Percentiles rank a stretch among this genome's conserved stretches.
These are phyloP conservation scores for Thymelicus acteon DNA, from an alignment of 2,888 invertebrate species.

Conservation along the genomic window DNA sequence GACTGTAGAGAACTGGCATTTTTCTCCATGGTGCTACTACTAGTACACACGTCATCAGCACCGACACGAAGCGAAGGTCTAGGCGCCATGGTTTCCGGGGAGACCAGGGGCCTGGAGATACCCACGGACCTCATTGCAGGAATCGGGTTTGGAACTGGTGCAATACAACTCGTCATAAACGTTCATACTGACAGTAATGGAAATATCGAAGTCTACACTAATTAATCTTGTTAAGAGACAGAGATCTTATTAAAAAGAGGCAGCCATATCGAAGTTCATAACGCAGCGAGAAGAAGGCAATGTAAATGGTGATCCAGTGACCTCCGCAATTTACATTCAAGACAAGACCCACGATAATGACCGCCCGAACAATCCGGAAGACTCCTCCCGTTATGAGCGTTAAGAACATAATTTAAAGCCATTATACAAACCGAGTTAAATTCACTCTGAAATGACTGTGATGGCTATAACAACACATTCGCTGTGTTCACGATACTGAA, in stretches of 20 bases:
- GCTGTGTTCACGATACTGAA: not conserved
- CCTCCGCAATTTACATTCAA: conserved; percentile 34
- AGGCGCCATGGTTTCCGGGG: conserved; percentile 58
- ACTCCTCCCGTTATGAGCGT: conserved; percentile 30
- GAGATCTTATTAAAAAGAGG: not conserved
- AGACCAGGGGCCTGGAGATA: conserved; percentile 72
- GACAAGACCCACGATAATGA: conserved; percentile 36
- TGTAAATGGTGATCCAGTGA: conserved; percentile 35
- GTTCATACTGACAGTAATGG: conserved; percentile 75
- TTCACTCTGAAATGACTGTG: conserved; percentile 24
- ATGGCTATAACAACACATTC: conserved; percentile 17
- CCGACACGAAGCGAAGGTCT: conserved; percentile 54
- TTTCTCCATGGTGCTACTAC: conserved; percentile 50
- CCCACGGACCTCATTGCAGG: conserved; percentile 67
- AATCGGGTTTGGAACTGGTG: conserved; percentile 62
- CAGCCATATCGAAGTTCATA: conserved; percentile 13
- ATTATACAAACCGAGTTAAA: conserved; percentile 32
- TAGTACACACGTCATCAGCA: conserved; percentile 55
- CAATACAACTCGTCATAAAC: conserved; percentile 73
- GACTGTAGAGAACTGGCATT: conserved; percentile 52
- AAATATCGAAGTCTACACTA: conserved; percentile 74
- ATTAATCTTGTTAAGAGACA: conserved; percentile 48
- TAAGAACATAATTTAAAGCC: conserved; percentile 32
- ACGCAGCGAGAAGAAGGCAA: conserved; percentile 29
- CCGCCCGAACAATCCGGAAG: conserved; percentile 35